Evolutionary conservation across 1,140 invertebrate species (phyloP), one percentile per base, ranked within the genome.

Genomic region (Parapsyche elsis): DNA sequence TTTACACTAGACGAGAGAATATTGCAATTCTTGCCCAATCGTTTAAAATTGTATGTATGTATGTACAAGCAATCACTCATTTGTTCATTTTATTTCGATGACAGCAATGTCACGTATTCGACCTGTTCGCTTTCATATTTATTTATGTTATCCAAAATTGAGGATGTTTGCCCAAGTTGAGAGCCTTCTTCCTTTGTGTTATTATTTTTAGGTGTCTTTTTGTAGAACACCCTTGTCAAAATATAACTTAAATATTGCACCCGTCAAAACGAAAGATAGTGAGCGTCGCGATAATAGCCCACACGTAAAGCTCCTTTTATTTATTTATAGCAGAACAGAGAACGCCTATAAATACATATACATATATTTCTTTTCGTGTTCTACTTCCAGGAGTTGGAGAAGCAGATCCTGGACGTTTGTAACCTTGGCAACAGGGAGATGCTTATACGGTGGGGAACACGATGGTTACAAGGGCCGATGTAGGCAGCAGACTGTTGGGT

Each of bases 151-250:
- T 38, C 30, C 30, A 38, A 38, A 38, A 38, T 4, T 38, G 21
- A 59, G 57, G 75, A 77, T 77, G 75, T 77, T 77, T 77, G 57
- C 59, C 49, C 57, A 64, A n/a, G 21, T 71, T n/a, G 9, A 71
- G 76, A 9, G 9, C 12, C 59, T 57, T 21, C 70, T 71, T 12
- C 64, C 10, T 67, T 67, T 67, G 12, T 67, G 12, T 67, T 67
- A 9, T 67, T 67, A 67, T 24, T 67, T 24, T 67, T 67, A 67
- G 30, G 7, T 38, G 30, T 1, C 30, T 67, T 61, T 61, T 61
- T 53, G 49, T 53, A 26, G 64, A 9, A n/a, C 49, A 81, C 77
- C 79, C 81, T 76, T 82, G 81, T 80, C 78, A 82, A 82, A 82
- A 79, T 76, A 82, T 67, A 75, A 59, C 70, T 16, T 24, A 67